Conservation (phyloP, 2,113 vertebrate species). For the Vulpes vulpes region DNA sequence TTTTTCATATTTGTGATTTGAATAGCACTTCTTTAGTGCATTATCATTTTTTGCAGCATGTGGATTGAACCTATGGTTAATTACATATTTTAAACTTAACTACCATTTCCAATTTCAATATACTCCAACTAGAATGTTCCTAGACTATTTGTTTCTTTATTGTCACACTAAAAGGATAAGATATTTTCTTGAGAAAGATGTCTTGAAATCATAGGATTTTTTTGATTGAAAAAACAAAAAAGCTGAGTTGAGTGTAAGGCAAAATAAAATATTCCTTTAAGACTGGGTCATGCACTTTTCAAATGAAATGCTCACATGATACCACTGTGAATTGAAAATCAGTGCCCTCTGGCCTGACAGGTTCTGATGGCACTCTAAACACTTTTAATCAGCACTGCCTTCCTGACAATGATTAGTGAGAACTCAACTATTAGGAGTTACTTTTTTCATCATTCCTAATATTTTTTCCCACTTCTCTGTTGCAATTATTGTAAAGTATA, state of each 20-base stretch:
- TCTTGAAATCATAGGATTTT: not conserved
- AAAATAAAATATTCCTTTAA: conserved; percentile 40
- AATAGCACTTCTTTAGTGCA: not conserved
- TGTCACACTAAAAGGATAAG: not conserved
- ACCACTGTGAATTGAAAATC: conserved; percentile 44
- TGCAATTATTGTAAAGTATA: not conserved
- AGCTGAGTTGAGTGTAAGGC: not conserved
- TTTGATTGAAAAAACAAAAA: not conserved
- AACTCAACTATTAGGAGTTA: not conserved
- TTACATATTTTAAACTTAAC: not conserved
- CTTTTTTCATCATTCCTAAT: not conserved
- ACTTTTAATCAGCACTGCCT: conserved; percentile 32
- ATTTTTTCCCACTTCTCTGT: not conserved
- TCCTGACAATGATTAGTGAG: not conserved
- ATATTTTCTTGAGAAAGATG: conserved; percentile 43
- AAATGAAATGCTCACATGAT: not conserved
- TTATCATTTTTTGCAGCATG: not conserved
- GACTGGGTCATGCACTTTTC: not conserved
- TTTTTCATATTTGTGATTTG: conserved; percentile 56
- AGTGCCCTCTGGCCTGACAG: not conserved
- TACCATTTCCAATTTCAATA: conserved; percentile 33
- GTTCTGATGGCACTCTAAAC: not conserved
- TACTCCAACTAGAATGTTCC: not conserved
- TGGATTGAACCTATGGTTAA: conserved; percentile 39
- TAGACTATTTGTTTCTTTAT: not conserved